Conservation (phyloP, 2,797 vertebrate species). For the Notolabrus celidotus region DNA sequence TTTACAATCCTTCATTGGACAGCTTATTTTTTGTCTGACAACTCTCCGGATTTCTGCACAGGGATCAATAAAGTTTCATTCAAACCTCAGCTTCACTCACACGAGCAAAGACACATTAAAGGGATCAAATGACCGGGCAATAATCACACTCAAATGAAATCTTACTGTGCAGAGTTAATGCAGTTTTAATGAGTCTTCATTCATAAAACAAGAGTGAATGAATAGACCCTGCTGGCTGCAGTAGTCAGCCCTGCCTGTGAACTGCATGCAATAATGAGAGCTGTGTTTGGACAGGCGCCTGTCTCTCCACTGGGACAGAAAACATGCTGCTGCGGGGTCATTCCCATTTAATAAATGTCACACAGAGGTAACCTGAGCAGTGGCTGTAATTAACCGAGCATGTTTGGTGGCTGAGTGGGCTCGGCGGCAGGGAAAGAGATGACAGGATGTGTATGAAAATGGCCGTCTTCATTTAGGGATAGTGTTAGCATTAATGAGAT, state of each 20-base stretch:
- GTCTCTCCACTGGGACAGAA: constrained; percentile 45
- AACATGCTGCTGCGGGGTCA: constrained; percentile 58
- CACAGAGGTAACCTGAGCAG: constrained; percentile 48
- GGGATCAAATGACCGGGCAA: constrained; percentile 58
- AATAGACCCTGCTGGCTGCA: constrained; percentile 28
- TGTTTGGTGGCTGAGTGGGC: constrained; percentile 48
- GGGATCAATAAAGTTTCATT: constrained; percentile 9
- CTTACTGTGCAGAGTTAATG: constrained; percentile 59
- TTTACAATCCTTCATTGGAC: background rate
- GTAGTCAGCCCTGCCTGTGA: constrained; percentile 50
- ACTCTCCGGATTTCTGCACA: background rate
- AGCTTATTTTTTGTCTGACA: background rate
- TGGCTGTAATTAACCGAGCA: constrained; percentile 69
- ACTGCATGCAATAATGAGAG: constrained; percentile 60
- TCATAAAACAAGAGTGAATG: constrained; percentile 49
- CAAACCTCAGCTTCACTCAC: constrained; percentile 2
- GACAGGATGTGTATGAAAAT: constrained; percentile 32
- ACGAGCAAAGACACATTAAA: constrained; percentile 17
- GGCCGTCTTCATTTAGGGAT: constrained; percentile 52
- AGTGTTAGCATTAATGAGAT: constrained; percentile 52
- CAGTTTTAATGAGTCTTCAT: constrained; percentile 70
- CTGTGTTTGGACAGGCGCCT: constrained; percentile 50
- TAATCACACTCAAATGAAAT: constrained; percentile 68
- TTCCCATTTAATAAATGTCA: constrained; percentile 74
- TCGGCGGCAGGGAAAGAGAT: constrained; percentile 14